Conservation (phyloP, 2,888 invertebrate genomes). For the Willowsia nigromaculata region DNA sequence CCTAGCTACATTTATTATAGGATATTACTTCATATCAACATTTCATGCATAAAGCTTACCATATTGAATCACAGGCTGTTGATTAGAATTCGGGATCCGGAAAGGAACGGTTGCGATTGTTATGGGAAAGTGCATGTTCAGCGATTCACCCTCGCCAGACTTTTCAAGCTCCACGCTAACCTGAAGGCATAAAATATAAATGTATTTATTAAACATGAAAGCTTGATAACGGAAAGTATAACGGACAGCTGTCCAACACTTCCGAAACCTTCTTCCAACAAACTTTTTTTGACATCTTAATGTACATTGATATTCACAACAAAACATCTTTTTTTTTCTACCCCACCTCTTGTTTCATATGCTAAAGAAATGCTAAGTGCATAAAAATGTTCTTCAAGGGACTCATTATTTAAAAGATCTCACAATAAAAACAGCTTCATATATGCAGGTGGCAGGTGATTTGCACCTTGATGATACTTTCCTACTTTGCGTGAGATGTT, state of each 20-base stretch:
- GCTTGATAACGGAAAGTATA: not conserved
- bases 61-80: conserved; percentile 84
- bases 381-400: too few relatives aligned
- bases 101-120: conserved; percentile 89
- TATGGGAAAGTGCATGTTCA: conserved; percentile 87
- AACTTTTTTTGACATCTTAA: not conserved
- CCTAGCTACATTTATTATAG: too few relatives aligned
- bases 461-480: too few relatives aligned
- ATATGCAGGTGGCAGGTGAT: too few relatives aligned
- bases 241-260: not conserved
- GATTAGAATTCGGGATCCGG: conserved; percentile 85
- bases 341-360: too few relatives aligned
- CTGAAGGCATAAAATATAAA: conserved; percentile 80
- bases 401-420: too few relatives aligned
- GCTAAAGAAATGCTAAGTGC: too few relatives aligned
- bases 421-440: too few relatives aligned
- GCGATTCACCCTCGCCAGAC: conserved; percentile 84
- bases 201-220: not conserved
- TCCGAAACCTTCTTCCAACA: not conserved
- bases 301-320: too few relatives aligned
- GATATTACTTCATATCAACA: not conserved
- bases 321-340: too few relatives aligned
- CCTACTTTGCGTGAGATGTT: too few relatives aligned
- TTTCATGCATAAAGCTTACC: conserved; percentile 81
- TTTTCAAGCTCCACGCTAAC: conserved; percentile 87